Evolutionary conservation across 2,888 invertebrate species (phyloP), one percentile per base, ranked within the genome.

Genomic region (Leucoma salicis): DNA sequence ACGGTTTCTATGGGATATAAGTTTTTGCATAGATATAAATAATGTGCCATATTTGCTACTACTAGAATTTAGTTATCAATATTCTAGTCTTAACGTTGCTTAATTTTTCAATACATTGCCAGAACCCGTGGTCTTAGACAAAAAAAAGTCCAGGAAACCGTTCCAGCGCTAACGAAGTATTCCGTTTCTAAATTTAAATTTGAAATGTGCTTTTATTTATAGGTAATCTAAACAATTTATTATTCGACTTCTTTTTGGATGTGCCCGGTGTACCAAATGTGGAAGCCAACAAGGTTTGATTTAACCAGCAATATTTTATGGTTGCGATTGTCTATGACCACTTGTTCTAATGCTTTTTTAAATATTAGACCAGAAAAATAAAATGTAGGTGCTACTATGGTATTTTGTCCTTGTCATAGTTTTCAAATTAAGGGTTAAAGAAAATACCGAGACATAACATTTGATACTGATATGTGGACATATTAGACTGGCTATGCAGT

Each of bases 171-270:
- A 31, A 21, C 40, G 52, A 51, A 55, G 49, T 48, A 41, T 35
- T 45, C 31, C 43, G 41, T 31, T 39, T 45, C 55, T 46, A 31
- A 42, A 31, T 53, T 62, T 42, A 66, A 63, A 61, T 63, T 53
- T 62, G 60, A 50, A 42, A 53, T 57, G 54, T 70, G 59, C 70
- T 53, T 80, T 83, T 83, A 78, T 85, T 84, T 85, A 49, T 81
- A 92, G 92, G 90, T 66, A 91, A 92, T 71, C 71, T 90, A 59
- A 87, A 92, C 46, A 91, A 92, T 51, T 87, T 98, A 51, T 92
- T 97, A 92, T 92, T 93, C 0, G 99, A 99, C 86, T 97, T 97
- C 87, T 99, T 98, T 90, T 86, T 99, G 81, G 96, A 87, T 35
- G 69, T 68, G 46, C 78, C 72, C 49, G 76, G 60, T 31, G 66